Base-by-base conservation (phyloP, 1,140 invertebrate genomes). In the Limonius californicus region DNA sequence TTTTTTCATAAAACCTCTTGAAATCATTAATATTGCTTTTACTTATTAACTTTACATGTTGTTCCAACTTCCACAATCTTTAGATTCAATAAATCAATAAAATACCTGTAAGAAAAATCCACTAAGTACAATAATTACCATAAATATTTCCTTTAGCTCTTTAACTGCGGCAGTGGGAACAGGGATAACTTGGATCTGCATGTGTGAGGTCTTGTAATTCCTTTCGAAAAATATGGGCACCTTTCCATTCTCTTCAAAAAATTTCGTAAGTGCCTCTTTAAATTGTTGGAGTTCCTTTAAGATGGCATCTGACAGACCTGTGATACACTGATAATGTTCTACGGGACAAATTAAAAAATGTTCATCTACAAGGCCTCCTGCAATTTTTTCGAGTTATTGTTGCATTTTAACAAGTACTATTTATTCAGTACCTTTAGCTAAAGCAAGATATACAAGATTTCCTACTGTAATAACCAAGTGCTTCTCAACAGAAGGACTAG, bases 271-370 rank as follows among this genome's bases (percentile, higher is more conserved):
- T 0, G 89, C 85, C 6, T 82, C 75, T 78, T 98, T 97, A 72
- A 92, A 95, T 69, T 87, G 81, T 43, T 89, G 83, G 67, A 98
- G 88, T 80, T 99, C 97, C 19, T 89, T 80, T 56, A 85, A 78
- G 21, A 95, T 86, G 45, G 90, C 87, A 9, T 85, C 78, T n/a
- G 91, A 85, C 59, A 91, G 81, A 62, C 84, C 83, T 0, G 89
- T 82, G 15, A 84, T 80, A 19, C 87, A 90, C 70, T 96, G 92
- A 76, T 94, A 85, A 82, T 99, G 97, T 2, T 89, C 88, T 60
- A 98, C 89, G 0, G 96, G 94, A 63, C 97, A 78, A 72, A 99
- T 94, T n/a, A 99, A 77, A 12, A 96, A 85, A 80, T 99, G 96
- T 73, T 93, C 88, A 32, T 83, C 78, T 0, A 86, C 85, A 19